Base-by-base conservation (phyloP, 2,797 vertebrate genomes). In the Pangasius krempfi region DNA sequence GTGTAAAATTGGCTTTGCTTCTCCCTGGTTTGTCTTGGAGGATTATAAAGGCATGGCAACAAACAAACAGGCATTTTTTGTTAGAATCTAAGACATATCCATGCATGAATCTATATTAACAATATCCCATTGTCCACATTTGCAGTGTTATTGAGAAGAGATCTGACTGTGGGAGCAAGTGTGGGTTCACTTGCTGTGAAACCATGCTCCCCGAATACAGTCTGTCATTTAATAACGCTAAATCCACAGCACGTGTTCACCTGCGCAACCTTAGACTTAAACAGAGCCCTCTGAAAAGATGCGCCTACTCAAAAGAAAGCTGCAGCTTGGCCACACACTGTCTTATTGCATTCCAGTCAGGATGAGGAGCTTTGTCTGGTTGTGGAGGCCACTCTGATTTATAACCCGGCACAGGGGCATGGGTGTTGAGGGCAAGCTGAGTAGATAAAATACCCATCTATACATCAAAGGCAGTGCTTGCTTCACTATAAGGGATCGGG, bases 361-460 rank as follows among this genome's bases (percentile, higher is more conserved):
- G 90, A 91, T 91, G 68, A 90, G 76, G 73, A 75, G 90, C 89
- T 91, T 89, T 91, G 88, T 91, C 70, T 72, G 73, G 73, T 75
- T 91, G 86, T 87, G 78, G 89, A 83, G 83, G 87, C 83, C 86
- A 87, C 44, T 83, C n/a, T 89, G 88, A 90, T 92, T 89, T 92
- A 92, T 89, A 84, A 50, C 86, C 70, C 58, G 68, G 66, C 37
- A 56, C 62, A 80, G 60, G 75, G 75, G 68, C 56, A 79, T 60
- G 47, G 66, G 64, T 82, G 80, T 86, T 88, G 64, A 86, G 80
- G 86, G 83, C 40, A 84, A 47, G 37, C 33, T 18, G 10, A 68
- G 66, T 22, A 91, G 78, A 91, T 91, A 70, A 88, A 91, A 78
- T 3, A 30, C 66, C 85, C 2, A 7, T 83, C 47, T 18, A 22